These are phyloP conservation scores for Zoanthus sociatus DNA, from an alignment of 92 coral and sea anemone genomes.

Conservation along the genomic window DNA sequence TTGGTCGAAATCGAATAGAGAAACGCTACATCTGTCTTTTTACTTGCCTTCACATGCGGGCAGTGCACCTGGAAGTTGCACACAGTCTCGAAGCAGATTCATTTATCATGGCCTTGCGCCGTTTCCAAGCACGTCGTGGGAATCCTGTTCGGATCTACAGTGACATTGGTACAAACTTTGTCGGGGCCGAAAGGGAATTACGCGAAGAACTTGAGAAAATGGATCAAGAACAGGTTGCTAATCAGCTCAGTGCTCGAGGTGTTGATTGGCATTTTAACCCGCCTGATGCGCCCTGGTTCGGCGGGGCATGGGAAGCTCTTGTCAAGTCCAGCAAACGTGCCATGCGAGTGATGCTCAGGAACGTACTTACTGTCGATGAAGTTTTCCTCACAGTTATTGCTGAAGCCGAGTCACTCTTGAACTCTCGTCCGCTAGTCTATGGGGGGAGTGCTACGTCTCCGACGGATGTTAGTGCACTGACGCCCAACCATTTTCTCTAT, in stretches of 20 bases:
- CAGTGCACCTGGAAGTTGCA: slow-evolving; percentile 47
- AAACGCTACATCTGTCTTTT: slow-evolving; percentile 64
- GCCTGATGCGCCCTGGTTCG: slow-evolving; percentile 67
- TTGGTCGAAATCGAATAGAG: slow-evolving; percentile 59
- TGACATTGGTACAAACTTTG: no score
- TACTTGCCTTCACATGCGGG: slow-evolving; percentile 59
- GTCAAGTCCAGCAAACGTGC: slow-evolving; percentile 45
- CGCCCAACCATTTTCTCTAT: neutral
- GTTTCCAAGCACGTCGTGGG: slow-evolving; percentile 40
- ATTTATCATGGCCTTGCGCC: slow-evolving; percentile 57
- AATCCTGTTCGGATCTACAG: no score
- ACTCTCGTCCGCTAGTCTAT: slow-evolving; percentile 52
- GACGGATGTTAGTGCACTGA: neutral
- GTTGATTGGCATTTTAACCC: slow-evolving; percentile 55
- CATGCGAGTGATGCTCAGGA: slow-evolving; percentile 54
- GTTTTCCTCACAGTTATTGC: slow-evolving; percentile 47
- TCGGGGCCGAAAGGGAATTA: slow-evolving; percentile 5
- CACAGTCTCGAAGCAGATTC: slow-evolving; percentile 58
- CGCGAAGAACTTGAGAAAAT: slow-evolving; percentile 31
- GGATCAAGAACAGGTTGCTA: neutral
- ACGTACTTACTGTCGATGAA: slow-evolving; percentile 54
- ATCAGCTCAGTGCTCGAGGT: slow-evolving; percentile 43
- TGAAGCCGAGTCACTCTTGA: slow-evolving; percentile 45
- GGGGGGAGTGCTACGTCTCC: slow-evolving; percentile 3
- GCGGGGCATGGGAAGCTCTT: slow-evolving; percentile 61